Conservation (phyloP, 2,113 vertebrate species). For the Psilopogon haemacephalus region DNA sequence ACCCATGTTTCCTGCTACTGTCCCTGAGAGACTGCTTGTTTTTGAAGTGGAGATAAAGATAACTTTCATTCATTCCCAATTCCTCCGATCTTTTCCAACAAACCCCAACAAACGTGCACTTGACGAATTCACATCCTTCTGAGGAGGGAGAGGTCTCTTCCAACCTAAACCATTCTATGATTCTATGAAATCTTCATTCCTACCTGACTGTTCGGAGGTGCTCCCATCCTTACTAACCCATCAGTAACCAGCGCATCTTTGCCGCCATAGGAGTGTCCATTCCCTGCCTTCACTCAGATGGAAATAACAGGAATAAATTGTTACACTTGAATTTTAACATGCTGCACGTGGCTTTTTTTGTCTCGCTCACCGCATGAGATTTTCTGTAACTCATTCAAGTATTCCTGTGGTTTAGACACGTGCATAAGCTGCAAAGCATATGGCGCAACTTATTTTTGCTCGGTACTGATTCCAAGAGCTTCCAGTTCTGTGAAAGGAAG, state of each 20-base stretch:
- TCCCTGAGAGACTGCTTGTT: background rate
- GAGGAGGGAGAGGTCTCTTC: background rate
- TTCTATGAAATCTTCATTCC: no score
- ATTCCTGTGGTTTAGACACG: background rate
- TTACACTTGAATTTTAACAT: background rate
- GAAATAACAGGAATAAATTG: no score
- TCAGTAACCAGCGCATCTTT: no score
- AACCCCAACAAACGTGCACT: background rate
- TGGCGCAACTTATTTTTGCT: background rate
- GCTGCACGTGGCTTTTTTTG: background rate
- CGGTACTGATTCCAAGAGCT: background rate
- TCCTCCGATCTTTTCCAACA: background rate
- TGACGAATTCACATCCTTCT: background rate
- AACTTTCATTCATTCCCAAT: conserved; percentile 1
- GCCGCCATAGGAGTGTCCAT: no score
- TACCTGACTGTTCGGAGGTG: no score
- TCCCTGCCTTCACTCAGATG: no score
- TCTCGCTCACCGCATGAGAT: background rate
- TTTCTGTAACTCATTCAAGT: background rate
- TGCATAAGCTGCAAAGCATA: background rate
- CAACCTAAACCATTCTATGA: no score
- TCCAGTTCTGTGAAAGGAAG: background rate
- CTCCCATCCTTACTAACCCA: no score
- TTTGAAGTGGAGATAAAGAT: conserved; percentile 6
- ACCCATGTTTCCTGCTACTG: background rate